Conservation (phyloP, 2,888 invertebrate species). For the Chelonus formosanus region DNA sequence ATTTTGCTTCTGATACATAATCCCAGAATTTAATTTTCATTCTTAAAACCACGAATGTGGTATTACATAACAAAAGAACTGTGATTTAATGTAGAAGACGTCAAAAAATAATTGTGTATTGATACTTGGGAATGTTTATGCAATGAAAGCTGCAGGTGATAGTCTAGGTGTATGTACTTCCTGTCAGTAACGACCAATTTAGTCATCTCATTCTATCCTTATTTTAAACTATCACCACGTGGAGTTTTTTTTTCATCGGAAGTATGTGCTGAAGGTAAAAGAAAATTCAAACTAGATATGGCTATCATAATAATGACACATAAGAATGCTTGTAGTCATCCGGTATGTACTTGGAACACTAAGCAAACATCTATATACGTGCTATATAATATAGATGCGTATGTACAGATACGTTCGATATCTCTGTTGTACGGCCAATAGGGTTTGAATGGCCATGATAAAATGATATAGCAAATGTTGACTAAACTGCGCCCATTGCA, state of each 20-base stretch:
- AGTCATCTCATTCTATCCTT: conserved; percentile 3
- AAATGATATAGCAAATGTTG: conserved; percentile 65
- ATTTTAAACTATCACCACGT: conserved; percentile 21
- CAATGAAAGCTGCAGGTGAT: conserved; percentile 45
- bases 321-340: conserved; percentile 45
- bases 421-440: conserved; percentile 65
- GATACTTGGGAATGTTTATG: conserved; percentile 15
- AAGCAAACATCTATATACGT: conserved; percentile 48
- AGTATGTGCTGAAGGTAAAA: conserved; percentile 16
- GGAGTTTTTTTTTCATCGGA: conserved; percentile 24
- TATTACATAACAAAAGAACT: too few relatives aligned
- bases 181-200: conserved; percentile 41
- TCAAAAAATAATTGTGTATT: too few relatives aligned
- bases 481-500: conserved; percentile 64
- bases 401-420: conserved; percentile 61
- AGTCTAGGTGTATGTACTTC: conserved; percentile 41
- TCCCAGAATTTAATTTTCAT: too few relatives aligned
- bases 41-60: too few relatives aligned
- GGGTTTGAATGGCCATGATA: conserved; percentile 65
- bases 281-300: conserved; percentile 22
- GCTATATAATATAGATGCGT: conserved; percentile 19
- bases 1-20: too few relatives aligned
- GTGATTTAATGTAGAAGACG: too few relatives aligned
- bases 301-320: conserved; percentile 13
- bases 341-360: conserved; percentile 52